These are phyloP conservation scores for Callyntrura guangdongensis DNA, from an alignment of 2,888 invertebrate species.

Conservation along the genomic window DNA sequence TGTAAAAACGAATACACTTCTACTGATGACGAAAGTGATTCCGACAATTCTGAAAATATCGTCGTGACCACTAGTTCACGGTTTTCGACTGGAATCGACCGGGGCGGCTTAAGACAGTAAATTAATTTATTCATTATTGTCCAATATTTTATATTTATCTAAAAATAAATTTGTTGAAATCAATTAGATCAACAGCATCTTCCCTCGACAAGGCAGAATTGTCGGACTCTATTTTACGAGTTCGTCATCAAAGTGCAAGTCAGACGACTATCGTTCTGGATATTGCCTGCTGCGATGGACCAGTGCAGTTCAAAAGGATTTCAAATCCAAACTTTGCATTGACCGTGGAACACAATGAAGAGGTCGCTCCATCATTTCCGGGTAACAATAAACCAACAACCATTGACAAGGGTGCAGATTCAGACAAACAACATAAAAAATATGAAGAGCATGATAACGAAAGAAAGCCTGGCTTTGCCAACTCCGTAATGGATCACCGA, in stretches of 20 bases:
- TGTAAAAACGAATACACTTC: neutral
- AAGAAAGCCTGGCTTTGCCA: neutral
- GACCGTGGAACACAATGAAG: slow-evolving; percentile 85
- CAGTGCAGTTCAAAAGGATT: slow-evolving; percentile 94
- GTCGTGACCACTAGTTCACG: slow-evolving; percentile 45
- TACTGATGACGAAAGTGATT: slow-evolving; percentile 45
- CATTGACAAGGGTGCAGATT: neutral
- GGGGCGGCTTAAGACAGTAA: slow-evolving; percentile 12
- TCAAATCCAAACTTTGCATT: slow-evolving; percentile 92
- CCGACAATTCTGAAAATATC: slow-evolving; percentile 64
- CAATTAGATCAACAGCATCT: neutral
- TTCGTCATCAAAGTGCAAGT: neutral
- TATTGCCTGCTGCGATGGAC: slow-evolving; percentile 97
- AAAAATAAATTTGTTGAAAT: slow-evolving; percentile 2
- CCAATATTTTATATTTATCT: neutral
- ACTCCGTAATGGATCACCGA: neutral
- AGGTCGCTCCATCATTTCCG: slow-evolving; percentile 6
- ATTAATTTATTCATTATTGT: no score
- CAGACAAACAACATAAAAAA: neutral
- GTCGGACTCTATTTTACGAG: neutral
- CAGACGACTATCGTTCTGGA: slow-evolving; percentile 88
- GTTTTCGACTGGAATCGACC: neutral
- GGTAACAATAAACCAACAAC: neutral
- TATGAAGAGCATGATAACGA: neutral
- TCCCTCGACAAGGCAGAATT: slow-evolving; percentile 1